Base-by-base conservation (phyloP, 1,140 invertebrate genomes). In the Atopsyche davidsoni region DNA sequence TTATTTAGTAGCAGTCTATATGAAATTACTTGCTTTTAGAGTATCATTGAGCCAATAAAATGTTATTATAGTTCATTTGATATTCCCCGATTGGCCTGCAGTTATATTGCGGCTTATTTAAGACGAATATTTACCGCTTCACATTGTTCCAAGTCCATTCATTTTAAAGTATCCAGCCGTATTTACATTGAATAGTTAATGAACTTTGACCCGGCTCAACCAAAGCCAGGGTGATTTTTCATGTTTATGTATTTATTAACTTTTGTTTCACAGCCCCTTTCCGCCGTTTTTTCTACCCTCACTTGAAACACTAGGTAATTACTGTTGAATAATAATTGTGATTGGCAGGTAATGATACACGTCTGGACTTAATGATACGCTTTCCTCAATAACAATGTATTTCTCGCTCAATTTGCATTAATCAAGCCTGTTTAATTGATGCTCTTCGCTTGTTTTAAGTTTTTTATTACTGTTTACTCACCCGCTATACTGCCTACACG, bases 211-310 rank as follows among this genome's bases (percentile, higher is more conserved):
- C n/a, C 4, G 17, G 10, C 9, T 31, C 23, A 11, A 4, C 44
- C n/a, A 4, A 7, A 10, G 16, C 11, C 47, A 38, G 25, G 14
- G 19, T 31, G 35, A 13, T 39, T 44, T 14, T 45, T 28, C 32
- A 23, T 51, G 42, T 51, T 45, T 51, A 51, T 51, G 49, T 51
- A 51, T 51, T 51, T 51, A 51, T 51, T 45, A 51, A 21, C 40
- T 19, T 52, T 52, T 41, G 35, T 41, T 46, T 13, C 35, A 22
- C 17, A 14, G 14, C n/a, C 16, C 21, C 18, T 40, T 32, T 34
- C 42, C 25, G 7, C 13, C 7, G 13, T 28, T 44, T 46, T 51
- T 46, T 45, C 6, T 46, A 34, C 25, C 32, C 25, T 46, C 42
- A 38, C 19, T 45, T 16, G 42, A 38, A 52, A 46, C 32, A 16